Base-by-base conservation (phyloP, 2,797 vertebrate species). In the Leptoclinus maculatus region DNA sequence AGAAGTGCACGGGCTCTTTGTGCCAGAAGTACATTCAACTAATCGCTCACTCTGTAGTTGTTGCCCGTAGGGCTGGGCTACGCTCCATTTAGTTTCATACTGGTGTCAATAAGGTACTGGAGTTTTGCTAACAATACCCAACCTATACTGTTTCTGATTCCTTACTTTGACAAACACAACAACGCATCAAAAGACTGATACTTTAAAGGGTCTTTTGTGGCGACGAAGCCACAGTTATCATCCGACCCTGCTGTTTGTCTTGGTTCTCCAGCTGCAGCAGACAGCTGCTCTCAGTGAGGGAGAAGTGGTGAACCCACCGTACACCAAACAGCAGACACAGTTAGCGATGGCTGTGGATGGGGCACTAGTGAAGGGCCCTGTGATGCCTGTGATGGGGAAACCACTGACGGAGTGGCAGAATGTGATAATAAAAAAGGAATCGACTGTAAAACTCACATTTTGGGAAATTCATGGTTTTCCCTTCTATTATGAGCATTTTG, bases 21-120 rank as follows among this genome's bases (percentile, higher is more conserved):
- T 62, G 27, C 13, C 45, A 62, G n/a, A 62, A 38, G 19, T 63
- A 23, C 43, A 41, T 74, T 67, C 25, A 51, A 45, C 68, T 76
- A 32, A 54, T 76, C 41, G 17, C 51, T 57, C 11, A 19, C 54
- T 62, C n/a, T 36, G 14, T 10, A 59, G 49, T 5, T 53, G 23
- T 10, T 51, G 78, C 36, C 71, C 39, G 27, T n/a, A 27, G 29
- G 23, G 25, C n/a, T 80, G 53, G 8, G n/a, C 51, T 74, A 47
- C 8, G 1, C 49, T 25, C 34, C 8, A 12, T 9, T 72, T 51
- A 23, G 23, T 23, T 34, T 19, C 19, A 39, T 64, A 23, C 23
- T 21, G 3, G 1, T 17, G 36, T 1, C 6, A 56, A 34, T 27
- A 14, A 8, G 4, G 16, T 7, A 38, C 3, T 17, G 12, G 0